A percentile compares a stretch with the other conserved stretches of the same genome.
phyloP scores from a whole-genome alignment of 2,888 invertebrate genomes.

The Stenchaetothrips biformis region DNA sequence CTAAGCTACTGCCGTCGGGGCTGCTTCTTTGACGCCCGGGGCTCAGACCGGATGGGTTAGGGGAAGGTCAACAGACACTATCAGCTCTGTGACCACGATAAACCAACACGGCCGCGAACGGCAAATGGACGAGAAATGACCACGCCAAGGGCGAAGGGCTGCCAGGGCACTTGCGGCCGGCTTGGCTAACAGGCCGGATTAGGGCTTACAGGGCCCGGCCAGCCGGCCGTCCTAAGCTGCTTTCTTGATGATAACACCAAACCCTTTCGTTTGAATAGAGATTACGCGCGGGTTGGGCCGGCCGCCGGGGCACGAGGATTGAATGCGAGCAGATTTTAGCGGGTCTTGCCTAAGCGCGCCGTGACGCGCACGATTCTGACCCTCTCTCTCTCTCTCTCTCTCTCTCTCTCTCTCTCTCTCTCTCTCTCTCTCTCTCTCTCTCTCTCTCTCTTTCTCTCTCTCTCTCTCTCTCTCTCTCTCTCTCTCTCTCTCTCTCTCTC shows the following conservation, averaged over 20 bases:
- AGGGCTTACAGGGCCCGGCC: neutral
- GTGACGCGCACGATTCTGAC: neutral
- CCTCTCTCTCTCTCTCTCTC: no score
- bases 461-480: no score
- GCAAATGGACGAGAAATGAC: neutral
- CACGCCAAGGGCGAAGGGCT: neutral
- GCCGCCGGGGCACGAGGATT: neutral
- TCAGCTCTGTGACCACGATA: no score
- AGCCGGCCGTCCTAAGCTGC: neutral
- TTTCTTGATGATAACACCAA: conserved; percentile 18
- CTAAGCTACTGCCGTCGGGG: no score
- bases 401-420: neutral
- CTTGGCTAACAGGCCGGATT: neutral
- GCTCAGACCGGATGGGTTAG: no score
- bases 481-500: no score
- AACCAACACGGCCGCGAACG: no score
- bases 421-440: neutral
- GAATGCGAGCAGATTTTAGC: neutral
- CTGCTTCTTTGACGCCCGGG: no score
- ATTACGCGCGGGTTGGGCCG: neutral
- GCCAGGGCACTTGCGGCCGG: no score
- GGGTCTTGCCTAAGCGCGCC: neutral
- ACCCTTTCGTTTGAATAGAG: conserved; percentile 15
- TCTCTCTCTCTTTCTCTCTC: neutral
- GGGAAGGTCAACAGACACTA: no score